Percentiles rank a stretch among this genome's conserved stretches.
These are phyloP conservation scores for Oscheius sp. DNA, from an alignment of 2,888 invertebrate genomes.

Conservation along the genomic window DNA sequence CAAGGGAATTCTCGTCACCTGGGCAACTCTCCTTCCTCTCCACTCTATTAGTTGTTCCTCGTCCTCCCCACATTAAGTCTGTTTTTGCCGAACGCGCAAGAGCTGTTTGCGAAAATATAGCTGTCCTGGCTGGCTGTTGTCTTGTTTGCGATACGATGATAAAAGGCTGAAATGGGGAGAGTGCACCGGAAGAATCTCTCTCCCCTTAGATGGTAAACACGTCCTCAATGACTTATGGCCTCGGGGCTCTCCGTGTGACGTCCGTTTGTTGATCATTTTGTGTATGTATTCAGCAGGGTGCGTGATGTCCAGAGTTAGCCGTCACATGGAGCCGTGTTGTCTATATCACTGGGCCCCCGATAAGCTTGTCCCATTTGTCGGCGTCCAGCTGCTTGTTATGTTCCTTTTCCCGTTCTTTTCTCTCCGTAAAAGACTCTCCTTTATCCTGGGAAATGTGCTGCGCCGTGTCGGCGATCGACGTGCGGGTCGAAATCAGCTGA, in stretches of 20 bases:
- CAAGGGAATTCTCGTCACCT: not conserved
- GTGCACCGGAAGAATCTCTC: not conserved
- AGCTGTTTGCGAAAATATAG: slow-evolving; percentile 31
- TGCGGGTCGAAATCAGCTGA: slow-evolving; percentile 35
- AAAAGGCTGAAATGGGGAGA: not conserved
- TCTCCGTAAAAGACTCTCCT: not conserved
- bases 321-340: slow-evolving; percentile 7
- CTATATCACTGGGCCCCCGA: slow-evolving; percentile 1
- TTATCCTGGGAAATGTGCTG: slow-evolving; percentile 1
- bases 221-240: not conserved
- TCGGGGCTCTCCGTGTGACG: not conserved
- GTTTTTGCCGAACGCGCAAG: slow-evolving; percentile 11
- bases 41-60: not conserved
- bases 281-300: not conserved
- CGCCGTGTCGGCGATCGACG: not conserved
- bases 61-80: slow-evolving; percentile 19
- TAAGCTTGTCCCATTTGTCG: slow-evolving; percentile 8
- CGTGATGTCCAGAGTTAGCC: not conserved
- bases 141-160: slow-evolving; percentile 16
- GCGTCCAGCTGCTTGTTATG: not conserved
- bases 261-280: not conserved
- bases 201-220: not conserved
- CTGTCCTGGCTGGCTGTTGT: not conserved
- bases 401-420: not conserved
- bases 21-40: not conserved